Conservation (phyloP, 2,888 invertebrate genomes). For the Eupithecia abbreviata region DNA sequence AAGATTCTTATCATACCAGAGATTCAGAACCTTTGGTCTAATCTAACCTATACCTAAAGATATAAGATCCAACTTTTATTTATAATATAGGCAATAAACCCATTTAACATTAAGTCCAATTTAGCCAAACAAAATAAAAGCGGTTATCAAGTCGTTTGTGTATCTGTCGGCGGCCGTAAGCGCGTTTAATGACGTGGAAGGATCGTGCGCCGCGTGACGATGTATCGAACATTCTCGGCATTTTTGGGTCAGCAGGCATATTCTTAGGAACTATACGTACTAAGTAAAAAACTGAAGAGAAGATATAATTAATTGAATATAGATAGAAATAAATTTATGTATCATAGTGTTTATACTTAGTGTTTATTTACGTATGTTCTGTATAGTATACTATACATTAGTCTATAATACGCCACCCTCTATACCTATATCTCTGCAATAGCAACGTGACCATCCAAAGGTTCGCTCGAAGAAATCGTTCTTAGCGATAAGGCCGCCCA, state of each 20-base stretch:
- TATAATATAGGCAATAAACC: background rate
- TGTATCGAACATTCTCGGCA: conserved; percentile 29
- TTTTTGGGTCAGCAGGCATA: conserved; percentile 14
- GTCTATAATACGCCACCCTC: no score
- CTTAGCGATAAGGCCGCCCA: no score
- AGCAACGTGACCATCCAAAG: no score
- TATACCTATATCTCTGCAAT: no score
- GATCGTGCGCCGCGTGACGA: conserved; percentile 50
- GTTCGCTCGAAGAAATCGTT: no score
- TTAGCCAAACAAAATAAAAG: conserved; percentile 49
- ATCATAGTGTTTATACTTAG: no score
- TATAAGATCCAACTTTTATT: background rate
- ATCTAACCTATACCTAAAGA: no score
- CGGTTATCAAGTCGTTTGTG: conserved; percentile 63
- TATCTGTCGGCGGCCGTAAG: conserved; percentile 59
- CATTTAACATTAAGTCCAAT: background rate
- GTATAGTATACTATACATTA: no score
- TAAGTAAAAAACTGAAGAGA: background rate
- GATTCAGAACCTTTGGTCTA: no score
- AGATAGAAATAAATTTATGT: no score
- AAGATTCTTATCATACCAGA: no score
- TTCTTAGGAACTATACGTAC: background rate
- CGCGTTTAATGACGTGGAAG: conserved; percentile 63
- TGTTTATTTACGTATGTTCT: no score
- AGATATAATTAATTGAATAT: background rate